Conservation (phyloP, 2,888 invertebrate species). For the Colletes collaris region DNA sequence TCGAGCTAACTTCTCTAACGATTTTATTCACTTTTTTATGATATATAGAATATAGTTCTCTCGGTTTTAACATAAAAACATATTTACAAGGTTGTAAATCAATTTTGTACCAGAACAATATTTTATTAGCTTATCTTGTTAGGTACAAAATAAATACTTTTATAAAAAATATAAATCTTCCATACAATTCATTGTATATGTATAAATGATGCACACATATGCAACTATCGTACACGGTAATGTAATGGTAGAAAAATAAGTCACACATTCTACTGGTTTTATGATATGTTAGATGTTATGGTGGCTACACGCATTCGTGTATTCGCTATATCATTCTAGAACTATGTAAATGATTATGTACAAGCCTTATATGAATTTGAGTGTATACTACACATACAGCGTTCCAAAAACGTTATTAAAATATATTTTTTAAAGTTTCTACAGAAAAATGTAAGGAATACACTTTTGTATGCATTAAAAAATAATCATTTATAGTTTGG, state of each 20-base stretch:
- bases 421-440: conserved; percentile 1
- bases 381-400: conserved; percentile 6
- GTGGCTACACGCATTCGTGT: conserved; percentile 9
- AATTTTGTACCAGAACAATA: conserved; percentile 43
- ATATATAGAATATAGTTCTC: background rate
- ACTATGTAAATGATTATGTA: conserved; percentile 40
- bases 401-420: background rate
- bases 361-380: conserved; percentile 23
- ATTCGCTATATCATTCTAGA: conserved; percentile 13
- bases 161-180: conserved; percentile 80
- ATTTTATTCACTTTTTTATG: conserved; percentile 6
- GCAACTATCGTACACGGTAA: conserved; percentile 31
- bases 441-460: conserved; percentile 6
- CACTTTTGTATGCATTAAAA: conserved; percentile 13
- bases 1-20: background rate
- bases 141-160: conserved; percentile 77
- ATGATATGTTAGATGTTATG: conserved; percentile 8
- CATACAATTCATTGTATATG: conserved; percentile 23
- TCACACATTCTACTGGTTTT: conserved; percentile 28
- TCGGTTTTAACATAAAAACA: background rate
- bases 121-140: conserved; percentile 43
- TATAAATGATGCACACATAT: conserved; percentile 44
- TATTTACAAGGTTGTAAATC: conserved; percentile 2
- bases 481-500: conserved; percentile 42
- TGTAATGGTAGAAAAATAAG: conserved; percentile 60